Evolutionary conservation across 2,113 vertebrate species (phyloP).

Genomic region (Neodon shergylaensis): DNA sequence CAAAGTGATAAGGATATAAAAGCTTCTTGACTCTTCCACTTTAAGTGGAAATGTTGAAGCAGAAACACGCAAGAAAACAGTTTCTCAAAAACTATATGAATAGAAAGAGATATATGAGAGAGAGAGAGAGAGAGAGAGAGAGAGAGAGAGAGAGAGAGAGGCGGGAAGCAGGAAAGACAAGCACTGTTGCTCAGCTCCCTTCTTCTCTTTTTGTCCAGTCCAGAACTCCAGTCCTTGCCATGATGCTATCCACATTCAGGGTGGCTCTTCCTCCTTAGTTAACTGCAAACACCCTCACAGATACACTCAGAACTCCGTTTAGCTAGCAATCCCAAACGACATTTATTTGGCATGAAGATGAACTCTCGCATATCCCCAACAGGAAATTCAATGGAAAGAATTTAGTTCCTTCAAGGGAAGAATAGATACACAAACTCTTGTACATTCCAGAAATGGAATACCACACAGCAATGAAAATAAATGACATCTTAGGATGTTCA

Average conservation of each 20-base stretch:
- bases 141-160: not conserved
- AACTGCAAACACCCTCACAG: not conserved
- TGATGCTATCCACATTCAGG: not conserved
- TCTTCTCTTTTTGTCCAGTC: not conserved
- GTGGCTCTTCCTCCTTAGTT: not conserved
- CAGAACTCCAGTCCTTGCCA: not conserved
- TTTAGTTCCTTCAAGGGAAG: not conserved
- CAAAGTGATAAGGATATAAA: not conserved
- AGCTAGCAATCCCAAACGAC: too few relatives aligned
- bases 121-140: not conserved
- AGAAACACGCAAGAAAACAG: not conserved
- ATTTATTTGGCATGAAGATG: not conserved
- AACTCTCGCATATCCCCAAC: not conserved
- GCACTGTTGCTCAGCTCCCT: too few relatives aligned
- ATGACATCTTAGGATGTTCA: not conserved
- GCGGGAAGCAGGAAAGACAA: not conserved
- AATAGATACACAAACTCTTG: not conserved
- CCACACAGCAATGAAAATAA: not conserved
- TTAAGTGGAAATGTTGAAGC: not conserved
- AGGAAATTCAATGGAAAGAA: not conserved
- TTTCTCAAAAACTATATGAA: not conserved
- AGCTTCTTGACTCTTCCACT: not conserved
- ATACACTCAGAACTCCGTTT: not conserved
- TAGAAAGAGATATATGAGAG: not conserved
- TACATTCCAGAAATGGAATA: not conserved